Percentiles rank a stretch among this genome's conserved stretches.
phyloP scores from a whole-genome alignment of 2,888 invertebrate species.

The Nomada fucata region DNA sequence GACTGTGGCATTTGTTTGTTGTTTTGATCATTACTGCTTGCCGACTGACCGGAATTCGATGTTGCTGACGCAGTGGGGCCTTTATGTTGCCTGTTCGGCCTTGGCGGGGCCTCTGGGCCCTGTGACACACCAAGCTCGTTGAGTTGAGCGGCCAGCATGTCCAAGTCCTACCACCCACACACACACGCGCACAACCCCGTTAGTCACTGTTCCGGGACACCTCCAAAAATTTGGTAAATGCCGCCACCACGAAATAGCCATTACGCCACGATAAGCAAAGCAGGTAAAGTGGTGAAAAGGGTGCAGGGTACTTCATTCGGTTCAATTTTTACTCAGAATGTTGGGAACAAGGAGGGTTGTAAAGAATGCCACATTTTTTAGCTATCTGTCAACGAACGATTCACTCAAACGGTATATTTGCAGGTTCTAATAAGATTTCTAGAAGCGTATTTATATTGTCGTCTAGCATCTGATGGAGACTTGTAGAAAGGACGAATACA shows the following conservation, averaged over 20 bases:
- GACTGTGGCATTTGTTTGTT: conserved; percentile 82
- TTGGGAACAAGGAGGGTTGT: no score
- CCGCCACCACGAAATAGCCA: conserved; percentile 62
- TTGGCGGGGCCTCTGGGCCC: conserved; percentile 90
- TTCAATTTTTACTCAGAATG: not conserved
- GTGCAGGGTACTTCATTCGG: conserved; percentile 19
- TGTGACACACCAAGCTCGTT: conserved; percentile 95
- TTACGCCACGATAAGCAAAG: conserved; percentile 51
- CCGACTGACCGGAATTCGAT: conserved; percentile 77
- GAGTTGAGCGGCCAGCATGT: conserved; percentile 97
- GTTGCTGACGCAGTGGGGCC: conserved; percentile 77
- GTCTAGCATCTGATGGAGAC: no score
- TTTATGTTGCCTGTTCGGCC: conserved; percentile 84
- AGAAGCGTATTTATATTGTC: no score
- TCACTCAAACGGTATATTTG: no score
- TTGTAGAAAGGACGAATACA: no score
- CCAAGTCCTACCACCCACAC: conserved; percentile 92
- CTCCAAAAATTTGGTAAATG: conserved; percentile 63
- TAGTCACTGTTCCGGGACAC: conserved; percentile 79
- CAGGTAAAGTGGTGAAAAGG: conserved; percentile 49
- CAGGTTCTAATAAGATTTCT: no score
- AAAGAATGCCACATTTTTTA: no score
- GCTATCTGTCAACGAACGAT: no score
- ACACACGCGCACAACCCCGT: conserved; percentile 81
- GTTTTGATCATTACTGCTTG: conserved; percentile 80